Base-by-base conservation (phyloP, 2,113 vertebrate species). In the Collichthys lucidus region DNA sequence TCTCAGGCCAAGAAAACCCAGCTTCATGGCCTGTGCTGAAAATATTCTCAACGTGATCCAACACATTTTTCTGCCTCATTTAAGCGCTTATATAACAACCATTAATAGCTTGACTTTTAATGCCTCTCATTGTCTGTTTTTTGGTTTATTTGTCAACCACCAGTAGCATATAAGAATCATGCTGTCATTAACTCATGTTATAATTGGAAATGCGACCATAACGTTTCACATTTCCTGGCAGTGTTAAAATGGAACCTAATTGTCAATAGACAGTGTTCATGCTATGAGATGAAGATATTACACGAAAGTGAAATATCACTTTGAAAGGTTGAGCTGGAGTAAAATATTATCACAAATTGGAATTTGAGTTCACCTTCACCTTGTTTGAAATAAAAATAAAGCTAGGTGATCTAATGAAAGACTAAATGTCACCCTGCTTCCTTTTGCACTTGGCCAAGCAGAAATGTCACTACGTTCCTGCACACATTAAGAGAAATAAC, bases 351-450 rank as follows among this genome's bases (percentile, higher is more conserved):
- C 26, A 56, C 42, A 1, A 71, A 84, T 59, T 72, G 2, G 63
- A 63, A 75, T 82, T 29, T 77, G 49, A 52, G 2, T 79, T 77
- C 42, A 42, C 15, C 19, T 46, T 24, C 26, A 26, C 26, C 20
- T 44, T 81, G 74, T 85, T 86, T 83, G 77, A 73, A 75, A 24
- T 68, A 80, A 73, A 80, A 74, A 68, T 73, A 53, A 49, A 69
- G 50, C 22, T n/a, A 74, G 66, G 66, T 71, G 71, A 89, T 85
- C 44, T 83, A 79, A 85, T 83, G 79, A 78, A 85, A 72, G 68
- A 70, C 78, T 79, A 91, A 92, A 92, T 91, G 89, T 92, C 91
- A 92, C 20, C 46, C 17, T 69, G 77, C 69, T 84, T 84, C 84
- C 80, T 84, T 73, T 77, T 61, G 68, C 74, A 61, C 64, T 69